Conservation (phyloP, 2,888 invertebrate genomes). For the Synergus japonicus region DNA sequence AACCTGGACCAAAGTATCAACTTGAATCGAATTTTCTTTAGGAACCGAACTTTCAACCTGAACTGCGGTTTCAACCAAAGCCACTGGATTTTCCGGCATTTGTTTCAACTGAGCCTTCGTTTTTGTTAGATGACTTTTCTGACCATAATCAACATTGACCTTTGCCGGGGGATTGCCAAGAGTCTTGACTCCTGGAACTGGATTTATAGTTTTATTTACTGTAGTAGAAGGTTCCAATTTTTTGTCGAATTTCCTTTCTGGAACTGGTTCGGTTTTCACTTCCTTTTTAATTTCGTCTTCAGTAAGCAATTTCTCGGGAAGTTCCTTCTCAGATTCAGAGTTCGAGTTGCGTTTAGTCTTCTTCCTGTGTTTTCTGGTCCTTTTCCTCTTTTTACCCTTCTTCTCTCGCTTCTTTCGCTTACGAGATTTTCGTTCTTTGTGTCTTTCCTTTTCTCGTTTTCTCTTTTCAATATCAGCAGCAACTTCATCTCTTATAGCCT, state of each 20-base stretch:
- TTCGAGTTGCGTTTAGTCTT: slow-evolving; percentile 48
- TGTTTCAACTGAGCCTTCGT: slow-evolving; percentile 70
- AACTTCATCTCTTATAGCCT: slow-evolving; percentile 71
- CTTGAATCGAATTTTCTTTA: neutral
- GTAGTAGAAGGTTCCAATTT: slow-evolving; percentile 44
- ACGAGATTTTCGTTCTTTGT: slow-evolving; percentile 60
- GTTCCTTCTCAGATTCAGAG: slow-evolving; percentile 46
- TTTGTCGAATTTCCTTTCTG: slow-evolving; percentile 53
- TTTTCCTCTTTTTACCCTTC: slow-evolving; percentile 59
- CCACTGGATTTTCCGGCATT: slow-evolving; percentile 59
- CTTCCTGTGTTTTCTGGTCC: slow-evolving; percentile 56
- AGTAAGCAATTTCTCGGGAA: slow-evolving; percentile 57
- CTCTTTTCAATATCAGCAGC: slow-evolving; percentile 72
- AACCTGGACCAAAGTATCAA: neutral
- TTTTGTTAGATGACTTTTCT: slow-evolving; percentile 55
- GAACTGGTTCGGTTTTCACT: slow-evolving; percentile 51
- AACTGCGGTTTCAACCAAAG: neutral
- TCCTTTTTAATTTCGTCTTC: slow-evolving; percentile 67
- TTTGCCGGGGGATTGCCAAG: slow-evolving; percentile 6
- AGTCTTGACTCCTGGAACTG: neutral
- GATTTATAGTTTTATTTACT: slow-evolving; percentile 43
- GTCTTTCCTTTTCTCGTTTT: slow-evolving; percentile 64
- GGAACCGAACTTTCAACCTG: neutral
- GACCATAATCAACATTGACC: slow-evolving; percentile 21
- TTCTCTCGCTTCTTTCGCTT: slow-evolving; percentile 59